Base-by-base conservation (phyloP, 2,888 invertebrate genomes). In the Ametastegia equiseti region DNA sequence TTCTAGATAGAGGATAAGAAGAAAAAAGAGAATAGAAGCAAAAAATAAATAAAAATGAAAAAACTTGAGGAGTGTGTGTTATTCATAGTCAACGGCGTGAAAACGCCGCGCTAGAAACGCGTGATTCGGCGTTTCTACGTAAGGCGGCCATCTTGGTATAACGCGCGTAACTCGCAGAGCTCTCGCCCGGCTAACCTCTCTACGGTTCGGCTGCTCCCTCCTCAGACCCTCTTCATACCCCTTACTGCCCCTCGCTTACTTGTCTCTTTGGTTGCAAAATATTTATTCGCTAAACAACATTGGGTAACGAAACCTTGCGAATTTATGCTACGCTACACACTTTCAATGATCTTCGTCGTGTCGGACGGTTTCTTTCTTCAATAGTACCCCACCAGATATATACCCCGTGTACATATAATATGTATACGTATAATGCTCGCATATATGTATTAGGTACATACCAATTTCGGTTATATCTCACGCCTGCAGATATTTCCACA, bases 61-160 rank as follows among this genome's bases (percentile, higher is more conserved):
- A n/a, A n/a, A n/a, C n/a, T n/a, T n/a, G n/a, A n/a, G n/a, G n/a
- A n/a, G n/a, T n/a, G n/a, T n/a, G n/a, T n/a, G n/a, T n/a, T n/a
- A n/a, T n/a, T n/a, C n/a, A n/a, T n/a, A n/a, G n/a, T n/a, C n/a
- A n/a, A n/a, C n/a, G n/a, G n/a, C n/a, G n/a, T n/a, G n/a, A n/a
- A n/a, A n/a, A n/a, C n/a, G n/a, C n/a, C n/a, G n/a, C n/a, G n/a
- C n/a, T n/a, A n/a, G n/a, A 47, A 47, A 67, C 50, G 13, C 11
- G 54, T 75, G 75, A 75, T 75, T 75, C 75, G 75, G 75, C 75
- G 75, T 36, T 54, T 75, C 23, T 54, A 75, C 75, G 54, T 30
- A 11, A 5, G 50, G 30, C 75, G 54, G 75, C 75, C 75, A 75
- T 75, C 54, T 54, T 75, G 50, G 73, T 75, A 15, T 27, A 6